Base-by-base conservation (phyloP, 2,113 vertebrate genomes). In the Pogona vitticeps region DNA sequence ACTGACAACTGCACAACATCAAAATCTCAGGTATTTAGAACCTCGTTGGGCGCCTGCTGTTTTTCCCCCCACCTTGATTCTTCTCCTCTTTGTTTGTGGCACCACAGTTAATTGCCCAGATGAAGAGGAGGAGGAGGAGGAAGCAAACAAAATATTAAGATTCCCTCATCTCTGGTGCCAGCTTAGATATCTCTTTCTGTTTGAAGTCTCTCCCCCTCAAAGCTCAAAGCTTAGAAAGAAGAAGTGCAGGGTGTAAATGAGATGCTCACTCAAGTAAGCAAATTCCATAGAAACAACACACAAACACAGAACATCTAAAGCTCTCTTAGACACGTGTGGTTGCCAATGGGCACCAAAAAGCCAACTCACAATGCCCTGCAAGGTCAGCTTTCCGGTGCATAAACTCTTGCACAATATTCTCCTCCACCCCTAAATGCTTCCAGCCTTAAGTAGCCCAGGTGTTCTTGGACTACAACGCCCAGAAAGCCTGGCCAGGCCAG, bases 151-250 rank as follows among this genome's bases (percentile, higher is more conserved):
- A 28, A 81, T 78, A 86, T 81, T 75, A 76, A 38, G 78, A 75
- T 56, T 36, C 38, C 13, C 58, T 73, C 31, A 63, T 63, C n/a
- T 86, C 42, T 75, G 78, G 31, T 86, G 70, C 68, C 20, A 28
- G 40, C 68, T 75, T 75, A 75, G 85, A 86, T 81, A 68, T 75
- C 78, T 81, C 15, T 73, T 65, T 67, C 68, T 63, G 72, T 84
- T 76, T 84, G 83, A 84, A 76, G 83, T 81, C 38, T 38, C 14
- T 2, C 75, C 17, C 31, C 63, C 17, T 31, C 63, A 75, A 52
- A 86, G 70, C 40, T 81, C 36, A 58, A 40, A 61, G 78, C 20
- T 13, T 28, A 77, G 4, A 1, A 18, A 40, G 33, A 14, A 59
- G 67, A 56, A 63, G 46, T 20, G 52, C 6, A 18, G 36, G 36